phyloP scores from a whole-genome alignment of 1,140 invertebrate species.

The Lepidurus packardi region DNA sequence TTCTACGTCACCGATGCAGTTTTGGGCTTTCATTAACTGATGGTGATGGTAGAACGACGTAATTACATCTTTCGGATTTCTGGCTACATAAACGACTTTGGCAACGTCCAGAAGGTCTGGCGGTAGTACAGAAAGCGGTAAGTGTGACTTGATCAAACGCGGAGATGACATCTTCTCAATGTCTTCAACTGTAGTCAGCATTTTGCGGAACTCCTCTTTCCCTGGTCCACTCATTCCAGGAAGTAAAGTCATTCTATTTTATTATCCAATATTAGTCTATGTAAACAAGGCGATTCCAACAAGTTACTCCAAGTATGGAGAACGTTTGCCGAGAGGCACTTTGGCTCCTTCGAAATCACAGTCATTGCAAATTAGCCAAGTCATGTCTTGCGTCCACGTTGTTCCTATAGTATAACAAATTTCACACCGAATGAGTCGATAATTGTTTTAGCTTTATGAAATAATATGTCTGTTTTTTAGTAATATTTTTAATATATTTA shows the following conservation, averaged over 20 bases:
- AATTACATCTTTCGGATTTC: slow-evolving; percentile 27
- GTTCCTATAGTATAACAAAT: slow-evolving; percentile 54
- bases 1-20: slow-evolving; percentile 43
- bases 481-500: not conserved
- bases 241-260: not conserved
- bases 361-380: slow-evolving; percentile 67
- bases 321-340: slow-evolving; percentile 54
- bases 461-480: not conserved
- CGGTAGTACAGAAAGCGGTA: slow-evolving; percentile 46
- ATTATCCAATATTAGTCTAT: not conserved
- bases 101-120: slow-evolving; percentile 36
- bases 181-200: not conserved
- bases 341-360: slow-evolving; percentile 59
- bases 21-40: slow-evolving; percentile 26
- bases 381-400: slow-evolving; percentile 73
- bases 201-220: not conserved
- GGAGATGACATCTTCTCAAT: slow-evolving; percentile 36
- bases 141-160: slow-evolving; percentile 48
- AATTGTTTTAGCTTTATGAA: not conserved
- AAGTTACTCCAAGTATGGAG: slow-evolving; percentile 60
- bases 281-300: not conserved
- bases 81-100: slow-evolving; percentile 25
- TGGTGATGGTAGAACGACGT: slow-evolving; percentile 1
- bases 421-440: not conserved
- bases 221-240: not conserved